phyloP scores from a whole-genome alignment of 2,113 vertebrate species.

The Zeus faber region DNA sequence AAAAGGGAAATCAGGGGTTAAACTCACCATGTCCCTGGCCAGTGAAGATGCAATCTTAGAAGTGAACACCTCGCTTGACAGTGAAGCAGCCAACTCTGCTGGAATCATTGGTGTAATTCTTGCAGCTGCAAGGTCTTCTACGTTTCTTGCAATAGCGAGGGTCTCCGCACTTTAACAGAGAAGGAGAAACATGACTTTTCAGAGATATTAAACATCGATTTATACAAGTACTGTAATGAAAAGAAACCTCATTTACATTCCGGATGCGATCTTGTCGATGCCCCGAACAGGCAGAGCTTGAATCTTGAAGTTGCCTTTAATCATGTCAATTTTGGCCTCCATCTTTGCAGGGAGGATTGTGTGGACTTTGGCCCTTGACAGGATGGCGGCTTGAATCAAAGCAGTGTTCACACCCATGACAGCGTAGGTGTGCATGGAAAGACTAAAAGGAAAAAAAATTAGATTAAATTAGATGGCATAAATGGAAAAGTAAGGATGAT shows the following conservation, averaged over 20 bases:
- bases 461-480: neutral
- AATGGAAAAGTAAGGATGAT: slow-evolving; percentile 1
- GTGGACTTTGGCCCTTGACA: slow-evolving; percentile 67
- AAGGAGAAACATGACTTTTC: neutral
- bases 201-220: neutral
- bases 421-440: slow-evolving; percentile 68
- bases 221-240: neutral
- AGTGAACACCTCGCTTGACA: slow-evolving; percentile 51
- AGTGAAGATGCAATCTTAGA: slow-evolving; percentile 39
- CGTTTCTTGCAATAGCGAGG: slow-evolving; percentile 77
- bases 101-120: slow-evolving; percentile 75
- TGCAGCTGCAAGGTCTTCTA: slow-evolving; percentile 66
- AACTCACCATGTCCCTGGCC: slow-evolving; percentile 37
- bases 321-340: slow-evolving; percentile 70
- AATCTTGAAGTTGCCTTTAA: slow-evolving; percentile 75
- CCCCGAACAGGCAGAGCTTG: slow-evolving; percentile 61
- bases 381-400: slow-evolving; percentile 74
- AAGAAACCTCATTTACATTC: slow-evolving; percentile 63
- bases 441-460: slow-evolving; percentile 58
- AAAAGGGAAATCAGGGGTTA: neutral
- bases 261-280: slow-evolving; percentile 64
- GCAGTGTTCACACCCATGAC: slow-evolving; percentile 82
- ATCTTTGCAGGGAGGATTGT: slow-evolving; percentile 67
- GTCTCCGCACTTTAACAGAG: slow-evolving; percentile 69
- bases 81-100: neutral